Base-by-base conservation (phyloP, 2,888 invertebrate species). In the Sminthurinus aureus region DNA sequence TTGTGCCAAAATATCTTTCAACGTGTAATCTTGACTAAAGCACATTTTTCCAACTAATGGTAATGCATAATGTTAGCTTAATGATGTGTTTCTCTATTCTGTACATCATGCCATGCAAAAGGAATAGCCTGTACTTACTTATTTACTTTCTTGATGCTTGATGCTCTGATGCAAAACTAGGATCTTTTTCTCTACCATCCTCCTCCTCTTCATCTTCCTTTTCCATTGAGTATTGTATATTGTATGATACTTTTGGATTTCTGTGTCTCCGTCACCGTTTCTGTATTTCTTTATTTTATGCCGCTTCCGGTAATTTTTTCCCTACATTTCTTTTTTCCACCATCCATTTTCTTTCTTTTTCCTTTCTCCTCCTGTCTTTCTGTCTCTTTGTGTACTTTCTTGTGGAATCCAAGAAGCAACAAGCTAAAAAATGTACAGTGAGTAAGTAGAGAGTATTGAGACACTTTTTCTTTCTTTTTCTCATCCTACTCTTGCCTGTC, bases 1-100 rank as follows among this genome's bases (percentile, higher is more conserved):
- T 86, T 86, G 86, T 85, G 86, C 86, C 86, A 86, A 86, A 86
- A 82, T 84, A 84, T 86, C 85, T 84, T 84, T 85, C 83, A 84
- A 76, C 84, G 83, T 74, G 75, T 26, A 79, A 79, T 83, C 80
- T 79, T 79, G 74, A 74, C 66, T 52, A 78, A 83, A 78, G 73
- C 73, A 79, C 79, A 75, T 83, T 64, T 78, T 74, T 79, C 67
- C 69, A 79, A 79, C 79, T 80, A 79, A 83, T 83, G 80, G 22
- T 79, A 20, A 83, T 79, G 79, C n/a, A 66, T 51, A 69, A 71
- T 71, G 71, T 38, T 67, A 26, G 66, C 78, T 83, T 83, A 83
- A 83, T 83, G 83, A 83, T 78, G 78, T 83, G 83, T 78, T 83
- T 78, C 83, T 69, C 83, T 69, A 71, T 71, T 71, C 24, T 71